A percentile compares a stretch with the other conserved stretches of the same genome.
These are phyloP conservation scores for Rosalia funebris DNA, from an alignment of 2,888 invertebrate genomes.

Conservation along the genomic window DNA sequence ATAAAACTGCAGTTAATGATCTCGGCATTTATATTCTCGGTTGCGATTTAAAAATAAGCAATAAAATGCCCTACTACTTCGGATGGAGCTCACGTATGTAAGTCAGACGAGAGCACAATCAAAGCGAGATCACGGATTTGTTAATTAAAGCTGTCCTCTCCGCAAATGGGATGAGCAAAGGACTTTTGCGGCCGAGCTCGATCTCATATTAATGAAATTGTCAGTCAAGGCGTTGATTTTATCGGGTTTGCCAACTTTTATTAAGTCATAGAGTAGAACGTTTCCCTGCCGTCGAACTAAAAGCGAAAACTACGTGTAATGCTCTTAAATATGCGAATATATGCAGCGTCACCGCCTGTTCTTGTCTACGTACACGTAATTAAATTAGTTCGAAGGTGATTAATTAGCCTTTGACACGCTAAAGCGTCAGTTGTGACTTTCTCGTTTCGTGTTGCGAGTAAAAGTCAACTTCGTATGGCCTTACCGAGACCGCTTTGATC, in stretches of 20 bases:
- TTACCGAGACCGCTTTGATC: no score
- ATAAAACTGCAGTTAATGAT: constrained; percentile 35
- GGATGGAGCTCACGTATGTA: constrained; percentile 39
- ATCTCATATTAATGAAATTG: constrained; percentile 58
- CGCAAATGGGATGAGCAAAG: constrained; percentile 36
- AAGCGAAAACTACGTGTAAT: constrained; percentile 16
- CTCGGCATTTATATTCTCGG: constrained; percentile 44
- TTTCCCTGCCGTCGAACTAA: constrained; percentile 2
- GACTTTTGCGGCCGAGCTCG: constrained; percentile 41
- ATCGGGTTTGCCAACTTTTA: constrained; percentile 41
- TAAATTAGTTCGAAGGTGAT: constrained; percentile 36
- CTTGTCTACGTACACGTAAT: constrained; percentile 21
- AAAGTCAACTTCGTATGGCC: no score
- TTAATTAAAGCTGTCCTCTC: constrained; percentile 45
- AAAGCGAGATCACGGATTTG: constrained; percentile 41
- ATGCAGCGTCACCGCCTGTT: constrained; percentile 14
- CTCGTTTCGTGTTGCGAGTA: neutral
- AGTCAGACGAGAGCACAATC: constrained; percentile 33
- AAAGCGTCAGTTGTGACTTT: constrained; percentile 21
- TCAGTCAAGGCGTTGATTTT: constrained; percentile 55
- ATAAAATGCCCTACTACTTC: constrained; percentile 31
- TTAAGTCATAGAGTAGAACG: constrained; percentile 14
- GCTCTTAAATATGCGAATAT: constrained; percentile 8
- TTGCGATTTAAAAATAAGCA: constrained; percentile 37
- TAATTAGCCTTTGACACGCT: constrained; percentile 33